Evolutionary conservation across 2,113 vertebrate species (phyloP).

Genomic region (Bambusicola thoracicus): DNA sequence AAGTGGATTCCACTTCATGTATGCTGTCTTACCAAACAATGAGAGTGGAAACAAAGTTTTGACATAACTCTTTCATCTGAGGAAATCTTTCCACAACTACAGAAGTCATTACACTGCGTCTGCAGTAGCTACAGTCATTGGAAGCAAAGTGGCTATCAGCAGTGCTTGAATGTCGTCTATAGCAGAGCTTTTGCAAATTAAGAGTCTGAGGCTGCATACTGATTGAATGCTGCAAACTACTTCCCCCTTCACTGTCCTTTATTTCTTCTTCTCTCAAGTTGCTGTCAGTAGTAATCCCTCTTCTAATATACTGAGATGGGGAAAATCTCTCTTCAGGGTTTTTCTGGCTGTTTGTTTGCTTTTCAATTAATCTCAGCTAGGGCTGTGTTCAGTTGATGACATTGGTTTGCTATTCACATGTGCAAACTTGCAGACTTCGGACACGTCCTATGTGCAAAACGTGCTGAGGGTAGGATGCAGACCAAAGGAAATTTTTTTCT

Average conservation of each 20-base stretch:
- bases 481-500: background rate
- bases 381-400: background rate
- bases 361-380: slow-evolving; percentile 59
- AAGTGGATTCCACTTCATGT: background rate
- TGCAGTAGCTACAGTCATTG: slow-evolving; percentile 48
- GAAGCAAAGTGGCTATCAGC: slow-evolving; percentile 58
- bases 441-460: background rate
- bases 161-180: slow-evolving; percentile 28
- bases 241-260: slow-evolving; percentile 50
- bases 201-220: slow-evolving; percentile 63
- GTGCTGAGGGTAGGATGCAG: background rate
- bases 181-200: slow-evolving; percentile 60
- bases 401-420: slow-evolving; percentile 11
- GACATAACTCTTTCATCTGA: background rate
- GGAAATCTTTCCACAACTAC: slow-evolving; percentile 5
- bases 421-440: background rate
- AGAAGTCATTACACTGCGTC: background rate
- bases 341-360: slow-evolving; percentile 64
- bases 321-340: slow-evolving; percentile 68
- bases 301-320: slow-evolving; percentile 68
- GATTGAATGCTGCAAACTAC: slow-evolving; percentile 56
- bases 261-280: slow-evolving; percentile 61
- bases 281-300: slow-evolving; percentile 71
- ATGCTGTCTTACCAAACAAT: background rate
- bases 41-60: slow-evolving; percentile 2